Base-by-base conservation (phyloP, 2,888 invertebrate species). In the Drosophila suboccidentalis region DNA sequence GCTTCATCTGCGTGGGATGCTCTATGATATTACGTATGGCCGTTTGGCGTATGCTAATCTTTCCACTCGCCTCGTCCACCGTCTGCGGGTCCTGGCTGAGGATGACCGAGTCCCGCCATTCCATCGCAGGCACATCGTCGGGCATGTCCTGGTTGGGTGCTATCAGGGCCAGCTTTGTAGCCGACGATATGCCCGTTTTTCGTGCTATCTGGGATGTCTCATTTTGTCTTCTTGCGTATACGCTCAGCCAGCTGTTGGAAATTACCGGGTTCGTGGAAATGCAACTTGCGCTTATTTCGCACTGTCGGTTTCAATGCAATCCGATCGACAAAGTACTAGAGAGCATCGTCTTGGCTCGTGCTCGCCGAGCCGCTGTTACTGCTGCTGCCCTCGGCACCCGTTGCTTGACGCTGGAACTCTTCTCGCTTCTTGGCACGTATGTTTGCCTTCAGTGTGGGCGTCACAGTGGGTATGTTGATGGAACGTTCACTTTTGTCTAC, bases 101-200 rank as follows among this genome's bases (percentile, higher is more conserved):
- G 71, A 99, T 97, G n/a, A 98, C 97, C 39, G 97, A 96, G 93
- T 99, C 99, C 99, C 99, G 99, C 99, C 99, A 99, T 92, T 99
- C 99, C 84, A 99, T 96, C 57, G 97, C 95, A 0, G 98, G 98
- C 26, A 98, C 96, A 80, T 96, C 95, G 86, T 97, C 97, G 0
- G 94, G 94, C 62, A 95, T 95, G 49, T 96, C 96, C 1, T 96
- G 95, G 92, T 98, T 98, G 0, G 98, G 96, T 0, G 98, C 97
- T 64, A 99, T 96, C 22, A 98, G 94, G 0, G 99, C 99, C 68
- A 99, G 93, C 89, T 99, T 98, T 0, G 99, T 98, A 0, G 99
- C 99, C 0, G 98, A 98, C 0, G 98, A 98, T 67, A 99, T 99
- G 6, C 99, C 99, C 0, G 99, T 99, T 92, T 98, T 98, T 67